phyloP scores from a whole-genome alignment of 2,113 vertebrate genomes.

The Peucedramus taeniatus region DNA sequence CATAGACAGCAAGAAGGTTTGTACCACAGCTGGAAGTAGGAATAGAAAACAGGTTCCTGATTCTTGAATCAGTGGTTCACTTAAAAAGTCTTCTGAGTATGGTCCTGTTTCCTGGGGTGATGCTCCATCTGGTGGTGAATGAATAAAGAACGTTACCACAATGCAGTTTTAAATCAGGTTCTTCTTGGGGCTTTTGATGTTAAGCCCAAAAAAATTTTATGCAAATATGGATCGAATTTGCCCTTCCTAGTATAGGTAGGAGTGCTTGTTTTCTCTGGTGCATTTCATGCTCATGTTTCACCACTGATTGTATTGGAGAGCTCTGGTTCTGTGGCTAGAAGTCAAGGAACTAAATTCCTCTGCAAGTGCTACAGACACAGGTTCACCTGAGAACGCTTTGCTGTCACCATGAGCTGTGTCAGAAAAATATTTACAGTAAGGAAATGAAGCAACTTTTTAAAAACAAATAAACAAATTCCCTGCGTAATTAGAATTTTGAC shows the following conservation, averaged over 20 bases:
- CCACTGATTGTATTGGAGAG: not conserved
- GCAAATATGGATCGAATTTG: not conserved
- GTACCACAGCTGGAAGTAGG: not conserved
- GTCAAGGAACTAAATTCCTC: not conserved
- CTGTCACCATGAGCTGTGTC: not conserved
- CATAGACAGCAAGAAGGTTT: not conserved
- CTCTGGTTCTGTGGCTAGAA: not conserved
- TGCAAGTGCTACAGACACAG: not conserved
- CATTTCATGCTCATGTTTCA: not conserved
- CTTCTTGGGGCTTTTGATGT: not conserved
- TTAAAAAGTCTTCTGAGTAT: no score
- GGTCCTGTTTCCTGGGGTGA: not conserved
- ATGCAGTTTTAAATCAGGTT: not conserved
- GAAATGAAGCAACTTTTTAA: not conserved
- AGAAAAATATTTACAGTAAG: not conserved
- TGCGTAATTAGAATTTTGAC: not conserved
- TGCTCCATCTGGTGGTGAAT: not conserved
- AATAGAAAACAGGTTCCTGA: not conserved
- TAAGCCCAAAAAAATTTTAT: not conserved
- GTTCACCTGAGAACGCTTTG: not conserved
- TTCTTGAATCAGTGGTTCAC: not conserved
- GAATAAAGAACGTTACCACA: not conserved
- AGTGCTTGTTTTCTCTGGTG: not conserved
- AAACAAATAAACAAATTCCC: not conserved
- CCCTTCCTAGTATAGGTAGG: not conserved